Conservation (phyloP, 2,113 vertebrate genomes). For the Piaya cayana region DNA sequence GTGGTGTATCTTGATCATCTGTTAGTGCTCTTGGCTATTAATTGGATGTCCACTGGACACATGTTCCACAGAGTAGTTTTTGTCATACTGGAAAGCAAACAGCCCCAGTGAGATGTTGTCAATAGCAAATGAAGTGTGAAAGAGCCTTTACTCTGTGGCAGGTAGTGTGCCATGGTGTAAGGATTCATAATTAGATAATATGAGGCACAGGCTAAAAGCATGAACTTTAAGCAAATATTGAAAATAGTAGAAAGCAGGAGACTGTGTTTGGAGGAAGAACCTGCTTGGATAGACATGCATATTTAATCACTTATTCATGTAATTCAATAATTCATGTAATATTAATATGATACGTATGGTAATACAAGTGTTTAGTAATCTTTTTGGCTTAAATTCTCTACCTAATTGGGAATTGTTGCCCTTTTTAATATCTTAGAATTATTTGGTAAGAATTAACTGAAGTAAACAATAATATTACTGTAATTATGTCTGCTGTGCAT, state of each 20-base stretch:
- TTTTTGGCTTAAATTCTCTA: constrained; percentile 6
- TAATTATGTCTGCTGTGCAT: neutral
- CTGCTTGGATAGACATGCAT: constrained; percentile 20
- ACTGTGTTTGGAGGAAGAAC: neutral
- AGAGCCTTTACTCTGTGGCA: neutral
- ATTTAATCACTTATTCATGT: constrained; percentile 2
- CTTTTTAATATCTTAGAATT: neutral
- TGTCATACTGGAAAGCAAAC: neutral
- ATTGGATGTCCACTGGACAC: neutral
- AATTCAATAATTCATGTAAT: constrained; percentile 31
- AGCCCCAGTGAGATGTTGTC: neutral
- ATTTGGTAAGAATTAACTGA: neutral
- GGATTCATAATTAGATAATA: neutral
- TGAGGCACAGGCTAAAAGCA: neutral
- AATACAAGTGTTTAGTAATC: constrained; percentile 6
- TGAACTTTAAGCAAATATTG: constrained; percentile 37
- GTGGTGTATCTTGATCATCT: neutral
- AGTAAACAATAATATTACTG: neutral
- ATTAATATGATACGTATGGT: neutral
- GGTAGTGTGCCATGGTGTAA: neutral
- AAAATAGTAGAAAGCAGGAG: constrained; percentile 13
- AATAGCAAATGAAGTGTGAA: constrained; percentile 23
- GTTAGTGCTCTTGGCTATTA: neutral
- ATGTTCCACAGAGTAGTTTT: neutral
- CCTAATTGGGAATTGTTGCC: neutral